phyloP scores from a whole-genome alignment of 1,140 invertebrate species.

The Lordiphosa stackelbergi region DNA sequence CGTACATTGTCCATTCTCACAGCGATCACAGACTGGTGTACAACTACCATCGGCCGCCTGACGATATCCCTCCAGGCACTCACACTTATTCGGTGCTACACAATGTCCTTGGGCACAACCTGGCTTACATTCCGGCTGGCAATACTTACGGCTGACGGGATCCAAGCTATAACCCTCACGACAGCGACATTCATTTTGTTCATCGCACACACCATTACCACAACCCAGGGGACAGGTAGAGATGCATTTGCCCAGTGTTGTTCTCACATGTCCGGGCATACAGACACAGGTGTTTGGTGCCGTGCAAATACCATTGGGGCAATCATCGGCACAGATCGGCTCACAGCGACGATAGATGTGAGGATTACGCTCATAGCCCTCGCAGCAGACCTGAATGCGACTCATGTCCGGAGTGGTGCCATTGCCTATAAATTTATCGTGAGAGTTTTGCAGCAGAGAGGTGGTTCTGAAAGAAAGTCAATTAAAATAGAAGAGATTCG shows the following conservation, averaged over 20 bases:
- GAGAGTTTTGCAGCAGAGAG: constrained; percentile 73
- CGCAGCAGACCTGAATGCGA: constrained; percentile 81
- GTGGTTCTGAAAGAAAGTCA: constrained; percentile 51
- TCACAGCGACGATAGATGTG: constrained; percentile 80
- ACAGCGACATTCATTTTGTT: constrained; percentile 80
- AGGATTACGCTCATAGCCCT: constrained; percentile 80
- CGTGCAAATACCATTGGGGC: constrained; percentile 80
- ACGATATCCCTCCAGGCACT: constrained; percentile 77
- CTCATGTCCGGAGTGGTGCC: constrained; percentile 80
- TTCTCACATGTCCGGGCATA: constrained; percentile 80
- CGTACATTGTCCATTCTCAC: constrained; percentile 78
- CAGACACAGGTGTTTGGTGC: constrained; percentile 80
- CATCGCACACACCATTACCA: constrained; percentile 78
- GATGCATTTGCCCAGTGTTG: constrained; percentile 63
- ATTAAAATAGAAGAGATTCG: too few species aligned
- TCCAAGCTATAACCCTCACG: constrained; percentile 81
- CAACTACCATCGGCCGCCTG: constrained; percentile 70
- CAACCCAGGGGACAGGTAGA: constrained; percentile 74
- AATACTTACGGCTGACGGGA: constrained; percentile 77
- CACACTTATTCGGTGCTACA: constrained; percentile 79
- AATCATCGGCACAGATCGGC: constrained; percentile 79
- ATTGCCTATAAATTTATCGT: constrained; percentile 78
- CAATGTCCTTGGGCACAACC: constrained; percentile 81
- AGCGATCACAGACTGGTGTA: constrained; percentile 77
- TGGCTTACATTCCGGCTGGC: constrained; percentile 80